Percentiles rank a stretch among this genome's conserved stretches.
phyloP scores from a whole-genome alignment of 2,797 vertebrate genomes.

The Masticophis lateralis region DNA sequence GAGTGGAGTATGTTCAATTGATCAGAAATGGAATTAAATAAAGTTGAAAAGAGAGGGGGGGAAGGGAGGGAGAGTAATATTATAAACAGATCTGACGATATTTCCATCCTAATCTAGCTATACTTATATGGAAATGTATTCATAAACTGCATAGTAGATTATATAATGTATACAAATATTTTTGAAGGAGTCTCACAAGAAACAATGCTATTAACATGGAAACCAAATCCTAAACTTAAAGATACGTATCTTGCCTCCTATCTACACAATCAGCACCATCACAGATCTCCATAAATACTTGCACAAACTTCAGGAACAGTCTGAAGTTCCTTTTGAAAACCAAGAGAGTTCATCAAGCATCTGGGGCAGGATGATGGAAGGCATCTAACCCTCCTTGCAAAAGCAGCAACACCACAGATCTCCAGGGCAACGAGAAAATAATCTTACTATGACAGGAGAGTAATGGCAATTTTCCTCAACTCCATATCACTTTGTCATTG shows the following conservation, averaged over 20 bases:
- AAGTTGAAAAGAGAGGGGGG: not conserved
- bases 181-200: not conserved
- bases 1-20: not conserved
- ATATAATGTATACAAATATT: not conserved
- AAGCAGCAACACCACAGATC: not conserved
- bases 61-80: not conserved
- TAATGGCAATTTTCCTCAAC: not conserved
- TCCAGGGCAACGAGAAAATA: not conserved
- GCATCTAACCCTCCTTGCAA: not conserved
- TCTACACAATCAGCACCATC: not conserved
- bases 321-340: not conserved
- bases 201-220: not conserved
- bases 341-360: not conserved
- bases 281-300: not conserved
- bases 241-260: not conserved
- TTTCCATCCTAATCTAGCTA: not conserved
- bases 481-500: not conserved
- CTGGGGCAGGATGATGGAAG: not conserved
- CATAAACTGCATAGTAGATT: not conserved
- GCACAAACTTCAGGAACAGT: not conserved
- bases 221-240: not conserved
- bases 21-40: not conserved
- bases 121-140: not conserved
- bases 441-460: not conserved
- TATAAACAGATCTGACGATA: not conserved